A percentile compares a stretch with the other conserved stretches of the same genome.
Evolutionary conservation across 2,888 invertebrate species (phyloP).

Genomic region (Maniola hyperantus): DNA sequence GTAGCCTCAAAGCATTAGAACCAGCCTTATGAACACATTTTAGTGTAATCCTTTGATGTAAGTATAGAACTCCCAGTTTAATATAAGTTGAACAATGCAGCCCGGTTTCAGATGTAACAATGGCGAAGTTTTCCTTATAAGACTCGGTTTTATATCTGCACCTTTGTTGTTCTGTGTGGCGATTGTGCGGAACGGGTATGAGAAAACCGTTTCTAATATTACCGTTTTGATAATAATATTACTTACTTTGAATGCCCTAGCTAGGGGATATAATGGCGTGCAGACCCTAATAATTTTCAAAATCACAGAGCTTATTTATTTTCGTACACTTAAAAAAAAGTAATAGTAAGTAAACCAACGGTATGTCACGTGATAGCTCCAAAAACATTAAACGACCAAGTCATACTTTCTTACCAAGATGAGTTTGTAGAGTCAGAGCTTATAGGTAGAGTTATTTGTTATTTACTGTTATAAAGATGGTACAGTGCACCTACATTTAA

Average conservation of each 20-base stretch:
- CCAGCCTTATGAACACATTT: constrained; percentile 36
- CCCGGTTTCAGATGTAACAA: constrained; percentile 70
- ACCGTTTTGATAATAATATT: constrained; percentile 16
- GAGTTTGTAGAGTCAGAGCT: too few relatives aligned
- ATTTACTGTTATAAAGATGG: too few relatives aligned
- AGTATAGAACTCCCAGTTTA: constrained; percentile 75
- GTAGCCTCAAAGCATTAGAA: neutral
- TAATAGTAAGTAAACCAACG: too few relatives aligned
- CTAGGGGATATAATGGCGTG: neutral
- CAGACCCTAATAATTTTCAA: neutral
- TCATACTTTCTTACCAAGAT: too few relatives aligned
- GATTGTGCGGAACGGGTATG: constrained; percentile 19
- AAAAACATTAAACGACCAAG: too few relatives aligned
- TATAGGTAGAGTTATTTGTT: too few relatives aligned
- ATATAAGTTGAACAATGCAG: constrained; percentile 77
- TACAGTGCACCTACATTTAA: too few relatives aligned
- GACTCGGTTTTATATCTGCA: constrained; percentile 60
- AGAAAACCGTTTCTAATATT: constrained; percentile 15
- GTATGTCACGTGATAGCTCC: too few relatives aligned
- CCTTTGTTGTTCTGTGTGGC: constrained; percentile 48
- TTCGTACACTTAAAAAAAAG: too few relatives aligned
- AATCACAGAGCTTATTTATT: neutral
- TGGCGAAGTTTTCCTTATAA: constrained; percentile 74
- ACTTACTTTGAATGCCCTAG: constrained; percentile 5
- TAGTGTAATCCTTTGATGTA: constrained; percentile 66